Evolutionary conservation across 2,113 vertebrate genomes (phyloP).

Genomic region (Phalacrocorax carbo): DNA sequence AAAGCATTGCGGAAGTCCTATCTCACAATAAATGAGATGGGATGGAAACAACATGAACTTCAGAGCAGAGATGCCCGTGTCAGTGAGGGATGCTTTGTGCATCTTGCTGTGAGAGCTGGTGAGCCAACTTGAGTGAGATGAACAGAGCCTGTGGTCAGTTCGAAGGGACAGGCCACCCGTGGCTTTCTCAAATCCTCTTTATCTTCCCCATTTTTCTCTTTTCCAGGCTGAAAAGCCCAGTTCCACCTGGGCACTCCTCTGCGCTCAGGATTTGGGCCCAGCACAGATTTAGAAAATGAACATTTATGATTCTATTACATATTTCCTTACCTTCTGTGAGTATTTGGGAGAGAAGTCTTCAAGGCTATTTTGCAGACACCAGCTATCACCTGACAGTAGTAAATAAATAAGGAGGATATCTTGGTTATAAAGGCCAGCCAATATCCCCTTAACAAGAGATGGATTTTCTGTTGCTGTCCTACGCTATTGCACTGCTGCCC

Average conservation of each 20-base stretch:
- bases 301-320: rapidly evolving
- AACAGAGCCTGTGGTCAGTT: background rate
- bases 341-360: background rate
- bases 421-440: background rate
- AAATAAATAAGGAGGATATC: background rate
- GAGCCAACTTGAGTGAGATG: background rate
- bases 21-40: background rate
- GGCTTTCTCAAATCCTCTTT: background rate
- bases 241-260: background rate
- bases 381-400: background rate
- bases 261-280: background rate
- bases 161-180: background rate
- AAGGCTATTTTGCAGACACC: rapidly evolving
- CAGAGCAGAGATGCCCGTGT: background rate
- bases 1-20: background rate
- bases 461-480: background rate
- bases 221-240: background rate
- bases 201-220: background rate
- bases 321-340: background rate
- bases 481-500: background rate
- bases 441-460: background rate
- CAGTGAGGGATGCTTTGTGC: background rate
- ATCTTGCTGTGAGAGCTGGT: background rate
- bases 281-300: background rate
- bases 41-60: background rate